Evolutionary conservation across 2,888 invertebrate species (phyloP).

Genomic region (Acleris cristana): DNA sequence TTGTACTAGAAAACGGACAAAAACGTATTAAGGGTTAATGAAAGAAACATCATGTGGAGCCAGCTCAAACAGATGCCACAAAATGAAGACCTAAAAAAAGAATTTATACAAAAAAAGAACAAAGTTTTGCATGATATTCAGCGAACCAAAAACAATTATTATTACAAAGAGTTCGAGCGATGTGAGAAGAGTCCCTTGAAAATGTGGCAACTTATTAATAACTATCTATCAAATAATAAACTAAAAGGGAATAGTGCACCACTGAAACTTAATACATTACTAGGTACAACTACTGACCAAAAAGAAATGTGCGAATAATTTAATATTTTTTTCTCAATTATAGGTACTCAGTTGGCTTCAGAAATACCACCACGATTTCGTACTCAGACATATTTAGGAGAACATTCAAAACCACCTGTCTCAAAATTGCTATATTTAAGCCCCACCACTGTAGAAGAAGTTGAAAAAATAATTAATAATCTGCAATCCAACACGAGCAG

Average conservation of each 20-base stretch:
- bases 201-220: background rate
- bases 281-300: background rate
- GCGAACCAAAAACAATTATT: background rate
- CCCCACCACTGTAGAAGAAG: no score
- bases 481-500: background rate
- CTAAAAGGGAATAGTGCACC: background rate
- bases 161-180: background rate
- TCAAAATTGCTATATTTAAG: no score
- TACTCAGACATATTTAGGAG: no score
- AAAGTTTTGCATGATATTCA: background rate
- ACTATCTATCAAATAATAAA: background rate
- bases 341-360: background rate
- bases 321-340: background rate
- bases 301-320: background rate
- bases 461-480: no score
- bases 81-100: background rate
- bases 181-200: background rate
- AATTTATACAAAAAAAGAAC: background rate
- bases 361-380: background rate
- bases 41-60: background rate
- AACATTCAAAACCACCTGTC: no score
- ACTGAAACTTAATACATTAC: background rate
- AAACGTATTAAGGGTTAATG: no score
- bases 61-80: background rate
- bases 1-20: no score